Evolutionary conservation across 2,888 invertebrate species (phyloP).

Genomic region (Metacarcinus magister): DNA sequence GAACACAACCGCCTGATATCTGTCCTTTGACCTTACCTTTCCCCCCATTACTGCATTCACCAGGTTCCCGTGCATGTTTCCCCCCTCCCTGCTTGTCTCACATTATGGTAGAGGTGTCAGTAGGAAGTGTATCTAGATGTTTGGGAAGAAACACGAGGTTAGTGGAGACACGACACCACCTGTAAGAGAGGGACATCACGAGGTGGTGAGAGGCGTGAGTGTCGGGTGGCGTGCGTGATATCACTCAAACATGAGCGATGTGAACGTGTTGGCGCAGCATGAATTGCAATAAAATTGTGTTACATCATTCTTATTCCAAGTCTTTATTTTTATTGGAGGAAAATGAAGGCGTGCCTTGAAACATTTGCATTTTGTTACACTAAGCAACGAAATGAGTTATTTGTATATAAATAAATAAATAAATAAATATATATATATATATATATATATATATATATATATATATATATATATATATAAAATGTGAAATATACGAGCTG

Average conservation of each 20-base stretch:
- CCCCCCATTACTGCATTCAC: background rate
- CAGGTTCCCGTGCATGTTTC: background rate
- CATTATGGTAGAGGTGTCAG: slow-evolving; percentile 13
- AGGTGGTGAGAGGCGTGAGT: background rate
- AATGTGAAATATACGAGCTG: background rate
- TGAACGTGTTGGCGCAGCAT: background rate
- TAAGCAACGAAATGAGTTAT: background rate
- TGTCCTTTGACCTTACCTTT: slow-evolving; percentile 6
- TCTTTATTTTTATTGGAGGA: too few relatives aligned
- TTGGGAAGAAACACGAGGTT: background rate
- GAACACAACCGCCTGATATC: slow-evolving; percentile 4
- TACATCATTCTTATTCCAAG: background rate
- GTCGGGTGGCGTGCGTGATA: background rate
- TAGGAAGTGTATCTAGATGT: background rate
- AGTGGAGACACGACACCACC: background rate
- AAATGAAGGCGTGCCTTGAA: too few relatives aligned
- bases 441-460: slow-evolving; percentile 26
- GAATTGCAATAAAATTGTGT: background rate
- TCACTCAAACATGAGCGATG: background rate
- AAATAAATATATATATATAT: too few relatives aligned
- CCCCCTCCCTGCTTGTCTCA: background rate
- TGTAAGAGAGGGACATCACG: background rate
- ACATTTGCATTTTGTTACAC: too few relatives aligned
- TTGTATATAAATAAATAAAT: background rate
- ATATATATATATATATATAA: too few relatives aligned